A percentile compares a stretch with the other conserved stretches of the same genome.
These are phyloP conservation scores for Platygyra sinensis DNA, from an alignment of 64 coral and sea anemone species.

Conservation along the genomic window DNA sequence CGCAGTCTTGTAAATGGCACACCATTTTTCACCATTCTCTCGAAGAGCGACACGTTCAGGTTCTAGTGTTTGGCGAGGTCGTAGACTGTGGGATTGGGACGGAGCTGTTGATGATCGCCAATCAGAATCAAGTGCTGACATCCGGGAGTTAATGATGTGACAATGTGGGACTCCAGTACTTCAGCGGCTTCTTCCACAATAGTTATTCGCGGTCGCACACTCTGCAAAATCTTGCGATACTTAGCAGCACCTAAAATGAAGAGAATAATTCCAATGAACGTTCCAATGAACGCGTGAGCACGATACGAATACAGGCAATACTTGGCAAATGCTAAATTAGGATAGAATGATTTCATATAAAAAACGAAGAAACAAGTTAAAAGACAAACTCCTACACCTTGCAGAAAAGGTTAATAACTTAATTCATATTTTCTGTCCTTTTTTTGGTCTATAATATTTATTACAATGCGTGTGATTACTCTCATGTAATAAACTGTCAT, in stretches of 20 bases:
- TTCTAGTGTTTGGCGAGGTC: slow-evolving; percentile 75
- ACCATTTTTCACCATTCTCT: slow-evolving; percentile 80
- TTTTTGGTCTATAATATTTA: no score
- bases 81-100: slow-evolving; percentile 86
- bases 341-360: not conserved
- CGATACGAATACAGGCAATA: no score
- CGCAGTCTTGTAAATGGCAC: slow-evolving; percentile 66
- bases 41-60: slow-evolving; percentile 87
- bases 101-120: slow-evolving; percentile 78
- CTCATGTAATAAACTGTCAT: no score
- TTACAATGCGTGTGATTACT: no score
- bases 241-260: slow-evolving; percentile 73
- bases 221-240: slow-evolving; percentile 73
- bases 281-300: no score
- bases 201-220: slow-evolving; percentile 16
- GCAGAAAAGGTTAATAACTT: no score
- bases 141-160: slow-evolving; percentile 80
- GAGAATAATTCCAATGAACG: no score
- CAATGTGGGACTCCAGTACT: slow-evolving; percentile 94
- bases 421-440: no score
- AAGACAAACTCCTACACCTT: no score
- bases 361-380: no score
- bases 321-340: not conserved
- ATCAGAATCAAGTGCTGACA: slow-evolving; percentile 57
- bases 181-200: slow-evolving; percentile 97